These are phyloP conservation scores for Pimephales promelas DNA, from an alignment of 2,113 vertebrate species.

Conservation along the genomic window DNA sequence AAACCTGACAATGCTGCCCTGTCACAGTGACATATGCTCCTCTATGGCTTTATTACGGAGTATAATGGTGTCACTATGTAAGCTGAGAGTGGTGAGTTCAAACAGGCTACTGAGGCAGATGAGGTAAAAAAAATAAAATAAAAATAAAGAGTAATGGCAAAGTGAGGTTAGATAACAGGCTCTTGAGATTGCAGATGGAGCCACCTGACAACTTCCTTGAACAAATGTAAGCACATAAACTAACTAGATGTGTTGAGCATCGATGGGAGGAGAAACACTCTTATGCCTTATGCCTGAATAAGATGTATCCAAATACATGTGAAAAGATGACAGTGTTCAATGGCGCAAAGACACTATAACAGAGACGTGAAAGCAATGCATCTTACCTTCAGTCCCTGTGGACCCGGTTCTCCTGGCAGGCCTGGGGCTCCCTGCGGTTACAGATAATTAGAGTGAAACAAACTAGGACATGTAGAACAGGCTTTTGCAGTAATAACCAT, in stretches of 20 bases:
- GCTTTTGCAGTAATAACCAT: constrained; percentile 23
- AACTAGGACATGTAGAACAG: constrained; percentile 43
- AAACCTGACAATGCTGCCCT: constrained; percentile 72
- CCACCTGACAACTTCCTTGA: background rate
- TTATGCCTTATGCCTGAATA: constrained; percentile 8
- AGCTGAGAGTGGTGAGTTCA: constrained; percentile 20
- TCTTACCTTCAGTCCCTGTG: constrained; percentile 86
- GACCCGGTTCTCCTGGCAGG: constrained; percentile 78
- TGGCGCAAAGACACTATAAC: constrained; percentile 26
- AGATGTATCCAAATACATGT: background rate
- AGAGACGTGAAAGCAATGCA: constrained; percentile 28
- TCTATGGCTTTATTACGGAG: constrained; percentile 56
- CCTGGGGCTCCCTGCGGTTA: constrained; percentile 81
- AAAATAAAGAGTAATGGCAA: constrained; percentile 8
- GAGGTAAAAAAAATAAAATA: background rate
- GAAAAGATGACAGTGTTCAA: constrained; percentile 5
- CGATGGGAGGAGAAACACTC: background rate
- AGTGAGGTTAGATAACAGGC: background rate
- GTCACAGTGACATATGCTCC: constrained; percentile 74
- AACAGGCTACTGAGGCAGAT: constrained; percentile 5
- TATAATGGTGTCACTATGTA: background rate
- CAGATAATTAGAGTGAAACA: constrained; percentile 36
- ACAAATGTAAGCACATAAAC: constrained; percentile 1
- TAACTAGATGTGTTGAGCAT: background rate
- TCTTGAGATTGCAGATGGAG: constrained; percentile 19